These are phyloP conservation scores for Corythornis madagascariensis DNA, from an alignment of 2,113 vertebrate genomes.

Conservation along the genomic window DNA sequence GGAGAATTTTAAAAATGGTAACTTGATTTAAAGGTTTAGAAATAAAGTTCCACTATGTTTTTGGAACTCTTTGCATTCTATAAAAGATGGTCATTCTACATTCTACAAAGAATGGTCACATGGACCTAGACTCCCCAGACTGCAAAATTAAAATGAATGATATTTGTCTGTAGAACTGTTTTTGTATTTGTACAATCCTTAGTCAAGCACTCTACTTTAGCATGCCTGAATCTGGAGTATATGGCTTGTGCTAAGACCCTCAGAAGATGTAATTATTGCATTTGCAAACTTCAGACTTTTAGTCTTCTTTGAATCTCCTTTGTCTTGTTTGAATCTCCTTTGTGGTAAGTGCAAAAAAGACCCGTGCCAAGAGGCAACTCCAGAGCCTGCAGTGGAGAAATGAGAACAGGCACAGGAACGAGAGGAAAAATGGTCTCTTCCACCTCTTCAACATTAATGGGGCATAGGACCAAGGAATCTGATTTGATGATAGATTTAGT, in stretches of 20 bases:
- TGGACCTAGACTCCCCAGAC: not conserved
- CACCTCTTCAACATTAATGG: not conserved
- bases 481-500: not conserved
- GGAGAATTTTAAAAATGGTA: not conserved
- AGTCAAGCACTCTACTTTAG: not conserved
- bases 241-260: not conserved
- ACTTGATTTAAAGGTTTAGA: not conserved
- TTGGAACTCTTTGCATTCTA: not conserved
- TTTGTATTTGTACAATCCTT: not conserved
- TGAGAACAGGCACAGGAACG: not conserved
- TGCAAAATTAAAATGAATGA: not conserved
- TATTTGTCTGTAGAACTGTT: not conserved
- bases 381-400: not conserved
- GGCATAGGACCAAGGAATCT: not conserved
- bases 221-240: not conserved
- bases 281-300: not conserved
- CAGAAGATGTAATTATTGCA: accelerated
- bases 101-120: not conserved
- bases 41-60: not conserved
- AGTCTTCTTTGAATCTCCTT: not conserved
- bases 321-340: not conserved
- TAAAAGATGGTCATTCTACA: not conserved
- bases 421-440: not conserved
- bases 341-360: not conserved
- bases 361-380: not conserved